Evolutionary conservation across 2,113 vertebrate genomes (phyloP).

Genomic region (Scytalopus superciliaris): DNA sequence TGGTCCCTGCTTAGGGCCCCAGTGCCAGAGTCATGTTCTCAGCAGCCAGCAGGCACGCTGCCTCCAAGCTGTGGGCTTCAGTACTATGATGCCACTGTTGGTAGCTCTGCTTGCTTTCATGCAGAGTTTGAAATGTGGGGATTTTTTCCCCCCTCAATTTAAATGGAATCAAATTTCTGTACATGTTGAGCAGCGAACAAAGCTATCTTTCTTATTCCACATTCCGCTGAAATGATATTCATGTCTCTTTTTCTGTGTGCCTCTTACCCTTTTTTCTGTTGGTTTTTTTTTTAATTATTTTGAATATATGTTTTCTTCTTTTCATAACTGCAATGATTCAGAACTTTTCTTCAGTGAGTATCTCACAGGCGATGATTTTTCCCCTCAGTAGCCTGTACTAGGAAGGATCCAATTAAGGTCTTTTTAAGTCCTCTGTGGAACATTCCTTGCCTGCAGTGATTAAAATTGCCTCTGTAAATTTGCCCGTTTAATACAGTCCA

Average conservation of each 20-base stretch:
- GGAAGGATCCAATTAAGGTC: not conserved
- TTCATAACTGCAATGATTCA: not conserved
- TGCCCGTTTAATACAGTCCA: not conserved
- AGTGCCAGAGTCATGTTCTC: not conserved
- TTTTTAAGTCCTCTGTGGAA: not conserved
- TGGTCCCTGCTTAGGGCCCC: not conserved
- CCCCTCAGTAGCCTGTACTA: not conserved
- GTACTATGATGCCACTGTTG: not conserved
- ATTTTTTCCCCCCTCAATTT: not conserved
- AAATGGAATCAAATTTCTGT: not conserved
- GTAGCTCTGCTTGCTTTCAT: not conserved
- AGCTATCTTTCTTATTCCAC: not conserved
- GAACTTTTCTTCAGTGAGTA: not conserved
- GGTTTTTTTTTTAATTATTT: not conserved
- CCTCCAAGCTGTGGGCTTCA: not conserved
- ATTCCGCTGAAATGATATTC: not conserved
- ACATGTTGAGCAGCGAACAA: not conserved
- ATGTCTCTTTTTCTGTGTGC: not conserved
- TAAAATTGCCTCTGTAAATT: constrained; percentile 27
- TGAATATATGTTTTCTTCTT: not conserved
- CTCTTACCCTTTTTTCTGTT: not conserved
- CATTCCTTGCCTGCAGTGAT: not conserved
- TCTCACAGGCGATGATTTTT: not conserved
- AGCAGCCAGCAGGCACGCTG: not conserved
- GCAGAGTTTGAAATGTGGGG: not conserved